Evolutionary conservation across 2,888 invertebrate species (phyloP).

Genomic region (Sinhomidia bicolor): DNA sequence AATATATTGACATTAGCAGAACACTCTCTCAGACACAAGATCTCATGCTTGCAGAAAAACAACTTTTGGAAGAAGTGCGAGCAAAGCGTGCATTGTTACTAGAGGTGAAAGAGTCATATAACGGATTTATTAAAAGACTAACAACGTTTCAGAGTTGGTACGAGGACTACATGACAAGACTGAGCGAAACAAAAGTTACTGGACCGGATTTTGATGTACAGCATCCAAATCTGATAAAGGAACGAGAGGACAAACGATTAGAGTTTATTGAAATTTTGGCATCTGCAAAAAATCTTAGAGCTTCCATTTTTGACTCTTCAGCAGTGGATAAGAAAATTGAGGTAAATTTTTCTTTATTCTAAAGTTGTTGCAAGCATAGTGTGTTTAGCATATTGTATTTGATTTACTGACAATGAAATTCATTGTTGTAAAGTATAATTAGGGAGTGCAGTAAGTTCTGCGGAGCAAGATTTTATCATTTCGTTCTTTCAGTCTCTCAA

Average conservation of each 20-base stretch:
- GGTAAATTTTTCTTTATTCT: no score
- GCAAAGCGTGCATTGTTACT: constrained; percentile 39
- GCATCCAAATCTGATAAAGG: constrained; percentile 56
- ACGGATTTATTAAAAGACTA: constrained; percentile 41
- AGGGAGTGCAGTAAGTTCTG: no score
- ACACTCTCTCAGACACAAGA: constrained; percentile 50
- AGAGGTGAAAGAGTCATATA: constrained; percentile 42
- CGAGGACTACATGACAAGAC: constrained; percentile 61
- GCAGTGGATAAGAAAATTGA: constrained; percentile 74
- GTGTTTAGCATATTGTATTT: no score
- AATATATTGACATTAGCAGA: constrained; percentile 46
- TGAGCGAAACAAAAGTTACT: constrained; percentile 57
- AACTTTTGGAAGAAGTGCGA: constrained; percentile 65
- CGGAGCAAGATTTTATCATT: no score
- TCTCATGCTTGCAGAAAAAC: constrained; percentile 64
- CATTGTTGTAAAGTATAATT: no score
- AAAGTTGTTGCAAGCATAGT: no score
- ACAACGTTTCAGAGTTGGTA: constrained; percentile 71
- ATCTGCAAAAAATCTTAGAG: constrained; percentile 67
- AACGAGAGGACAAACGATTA: constrained; percentile 65
- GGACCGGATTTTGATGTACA: constrained; percentile 40
- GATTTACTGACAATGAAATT: no score
- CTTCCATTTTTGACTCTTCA: constrained; percentile 72
- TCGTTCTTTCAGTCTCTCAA: no score
- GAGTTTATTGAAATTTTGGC: constrained; percentile 73